Base-by-base conservation (phyloP, 2,888 invertebrate species). In the Cyclophora punctaria region DNA sequence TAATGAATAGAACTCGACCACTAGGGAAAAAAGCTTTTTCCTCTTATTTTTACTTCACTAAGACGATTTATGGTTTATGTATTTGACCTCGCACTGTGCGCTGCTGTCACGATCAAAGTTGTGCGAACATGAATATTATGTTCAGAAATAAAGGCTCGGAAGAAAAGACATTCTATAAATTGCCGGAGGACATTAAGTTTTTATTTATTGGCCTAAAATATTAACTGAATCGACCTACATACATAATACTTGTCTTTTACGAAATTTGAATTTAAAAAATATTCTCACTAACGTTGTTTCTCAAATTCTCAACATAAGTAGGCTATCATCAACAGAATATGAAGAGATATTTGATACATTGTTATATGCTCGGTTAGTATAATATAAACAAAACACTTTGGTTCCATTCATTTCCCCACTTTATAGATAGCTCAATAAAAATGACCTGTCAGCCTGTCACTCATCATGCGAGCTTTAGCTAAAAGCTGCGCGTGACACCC, bases 21-120 rank as follows among this genome's bases (percentile, higher is more conserved):
- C 63, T 72, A 64, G 66, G 67, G 72, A 70, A 75, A 62, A 71
- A 74, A 67, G 62, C 60, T 64, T 70, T 71, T 78, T 73, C 69
- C 66, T 67, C 65, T 69, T 69, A 74, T 75, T 77, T 75, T 71
- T 71, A 64, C 67, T 68, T 66, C 59, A 73, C 68, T 66, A 68
- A 72, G 71, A 73, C 73, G 70, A 81, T 82, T 82, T 81, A 81
- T 79, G 70, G 78, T 73, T 80, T 78, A 78, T 80, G 72, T 80
- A 71, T 79, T 78, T 77, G 80, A 79, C 81, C 81, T 80, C 78
- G 75, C 67, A 66, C 58, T 67, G 62, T 66, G 69, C 70, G 64
- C 66, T 67, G 64, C 64, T 69, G 75, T 73, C 77, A 71, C 69
- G 75, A 76, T 74, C 69, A 71, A 77, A 75, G 68, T 77, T 69